Conservation (phyloP, 2,113 vertebrate genomes). For the Rhinolophus ferrumequinum region DNA sequence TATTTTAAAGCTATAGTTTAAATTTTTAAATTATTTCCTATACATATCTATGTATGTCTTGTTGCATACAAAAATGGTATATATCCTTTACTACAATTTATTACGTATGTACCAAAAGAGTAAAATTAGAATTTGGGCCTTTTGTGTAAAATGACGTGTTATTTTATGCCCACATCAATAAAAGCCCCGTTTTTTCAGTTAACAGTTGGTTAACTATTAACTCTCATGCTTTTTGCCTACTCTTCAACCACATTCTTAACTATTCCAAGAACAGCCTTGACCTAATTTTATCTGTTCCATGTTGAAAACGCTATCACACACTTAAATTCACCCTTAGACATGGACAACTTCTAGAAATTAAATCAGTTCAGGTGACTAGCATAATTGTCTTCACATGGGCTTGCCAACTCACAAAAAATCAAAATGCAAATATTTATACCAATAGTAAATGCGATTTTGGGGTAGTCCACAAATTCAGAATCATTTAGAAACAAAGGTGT, state of each 20-base stretch:
- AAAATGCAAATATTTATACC: neutral
- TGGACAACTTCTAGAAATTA: neutral
- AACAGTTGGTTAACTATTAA: neutral
- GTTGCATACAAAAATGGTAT: neutral
- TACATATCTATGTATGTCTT: neutral
- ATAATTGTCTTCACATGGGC: neutral
- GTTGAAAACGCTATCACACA: neutral
- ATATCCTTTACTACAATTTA: neutral
- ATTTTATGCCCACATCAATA: neutral
- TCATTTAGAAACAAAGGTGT: neutral
- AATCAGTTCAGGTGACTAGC: neutral
- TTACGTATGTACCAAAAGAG: neutral
- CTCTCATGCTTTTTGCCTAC: neutral
- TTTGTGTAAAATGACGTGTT: neutral
- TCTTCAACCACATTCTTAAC: neutral
- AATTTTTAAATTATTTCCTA: neutral
- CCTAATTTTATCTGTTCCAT: constrained; percentile 21
- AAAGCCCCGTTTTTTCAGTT: neutral
- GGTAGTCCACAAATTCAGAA: neutral
- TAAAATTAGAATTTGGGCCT: neutral
- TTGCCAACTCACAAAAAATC: neutral
- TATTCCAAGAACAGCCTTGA: neutral
- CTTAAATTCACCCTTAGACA: constrained; percentile 1
- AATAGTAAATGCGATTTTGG: neutral
- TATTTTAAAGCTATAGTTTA: constrained; percentile 7